These are phyloP conservation scores for Dolomedes plantarius DNA, from an alignment of 2,888 invertebrate species.

Conservation along the genomic window DNA sequence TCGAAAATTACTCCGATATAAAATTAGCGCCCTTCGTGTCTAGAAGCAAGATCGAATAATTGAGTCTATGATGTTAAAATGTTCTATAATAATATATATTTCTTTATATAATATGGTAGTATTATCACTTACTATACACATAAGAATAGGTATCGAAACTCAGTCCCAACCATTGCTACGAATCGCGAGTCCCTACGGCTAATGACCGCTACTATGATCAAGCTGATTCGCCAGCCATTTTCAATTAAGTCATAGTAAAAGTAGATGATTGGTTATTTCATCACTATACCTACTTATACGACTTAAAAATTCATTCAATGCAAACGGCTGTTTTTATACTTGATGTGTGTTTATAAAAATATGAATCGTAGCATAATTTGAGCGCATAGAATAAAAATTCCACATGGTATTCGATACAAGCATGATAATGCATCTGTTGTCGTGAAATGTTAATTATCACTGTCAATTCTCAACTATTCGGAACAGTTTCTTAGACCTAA, in stretches of 20 bases:
- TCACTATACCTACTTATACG: not conserved
- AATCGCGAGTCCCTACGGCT: not conserved
- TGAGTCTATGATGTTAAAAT: slow-evolving; percentile 40
- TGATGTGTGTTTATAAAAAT: no score
- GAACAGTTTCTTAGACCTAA: no score
- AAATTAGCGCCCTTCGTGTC: slow-evolving; percentile 34
- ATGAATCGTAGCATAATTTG: no score
- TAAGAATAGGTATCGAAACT: slow-evolving; percentile 38
- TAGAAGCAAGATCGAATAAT: slow-evolving; percentile 50
- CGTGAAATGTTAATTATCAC: no score
- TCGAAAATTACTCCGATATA: slow-evolving; percentile 26
- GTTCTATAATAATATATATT: slow-evolving; percentile 55
- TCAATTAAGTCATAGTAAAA: not conserved
- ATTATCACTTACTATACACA: slow-evolving; percentile 25
- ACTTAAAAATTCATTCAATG: not conserved
- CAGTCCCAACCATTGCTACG: slow-evolving; percentile 67
- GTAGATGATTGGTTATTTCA: not conserved
- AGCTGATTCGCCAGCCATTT: slow-evolving; percentile 10
- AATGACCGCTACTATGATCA: not conserved
- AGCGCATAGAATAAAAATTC: no score
- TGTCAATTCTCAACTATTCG: no score
- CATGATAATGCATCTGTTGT: no score
- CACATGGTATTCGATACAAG: no score
- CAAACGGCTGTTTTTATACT: not conserved
- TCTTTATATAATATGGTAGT: slow-evolving; percentile 26